Conservation (phyloP, 2,797 vertebrate genomes). For the Dromococcyx pavoninus region DNA sequence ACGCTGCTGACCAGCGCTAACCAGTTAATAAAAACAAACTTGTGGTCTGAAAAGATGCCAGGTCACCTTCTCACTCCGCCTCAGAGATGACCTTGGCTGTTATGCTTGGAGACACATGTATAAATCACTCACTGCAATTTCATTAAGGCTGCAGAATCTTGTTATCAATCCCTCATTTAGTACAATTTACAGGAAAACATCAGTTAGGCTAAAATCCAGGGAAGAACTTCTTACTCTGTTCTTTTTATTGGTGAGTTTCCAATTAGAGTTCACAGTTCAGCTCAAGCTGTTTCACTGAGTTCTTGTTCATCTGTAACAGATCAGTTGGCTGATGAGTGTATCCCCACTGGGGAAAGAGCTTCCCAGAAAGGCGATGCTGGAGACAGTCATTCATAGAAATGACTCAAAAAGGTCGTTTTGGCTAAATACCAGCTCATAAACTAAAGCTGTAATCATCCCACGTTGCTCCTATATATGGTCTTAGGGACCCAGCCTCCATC, state of each 20-base stretch:
- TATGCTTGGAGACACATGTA: not conserved
- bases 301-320: slow-evolving; percentile 15
- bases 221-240: not conserved
- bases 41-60: not conserved
- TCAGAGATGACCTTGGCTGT: not conserved
- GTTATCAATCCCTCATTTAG: not conserved
- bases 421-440: not conserved
- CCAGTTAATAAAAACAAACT: not conserved
- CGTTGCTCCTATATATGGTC: not conserved
- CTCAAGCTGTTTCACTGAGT: not conserved
- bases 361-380: slow-evolving; percentile 33
- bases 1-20: not conserved
- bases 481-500: not conserved
- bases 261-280: not conserved
- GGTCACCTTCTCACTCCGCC: not conserved
- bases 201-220: not conserved
- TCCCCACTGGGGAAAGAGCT: not conserved
- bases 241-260: not conserved
- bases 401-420: not conserved
- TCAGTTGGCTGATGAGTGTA: not conserved
- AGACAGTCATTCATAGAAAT: not conserved
- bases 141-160: not conserved
- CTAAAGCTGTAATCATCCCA: not conserved
- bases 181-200: not conserved
- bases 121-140: not conserved